Evolutionary conservation across 2,888 invertebrate genomes (phyloP).

Genomic region (Autographa gamma): DNA sequence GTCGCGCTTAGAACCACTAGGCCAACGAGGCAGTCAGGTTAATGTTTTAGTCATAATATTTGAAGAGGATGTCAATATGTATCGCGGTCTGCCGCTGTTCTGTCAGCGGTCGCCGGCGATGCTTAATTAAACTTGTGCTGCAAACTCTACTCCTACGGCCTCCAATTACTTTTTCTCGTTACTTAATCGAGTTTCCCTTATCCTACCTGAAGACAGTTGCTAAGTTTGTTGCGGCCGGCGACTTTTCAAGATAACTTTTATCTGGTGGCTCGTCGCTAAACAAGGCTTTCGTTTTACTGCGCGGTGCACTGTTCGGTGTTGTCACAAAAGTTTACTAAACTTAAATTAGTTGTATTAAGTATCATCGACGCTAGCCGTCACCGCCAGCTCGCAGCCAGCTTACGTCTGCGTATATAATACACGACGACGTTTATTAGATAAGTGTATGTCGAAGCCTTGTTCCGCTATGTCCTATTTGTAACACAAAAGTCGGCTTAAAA

Average conservation of each 20-base stretch:
- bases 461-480: slow-evolving; percentile 45
- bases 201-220: slow-evolving; percentile 81
- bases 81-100: slow-evolving; percentile 2
- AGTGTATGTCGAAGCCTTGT: slow-evolving; percentile 21
- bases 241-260: slow-evolving; percentile 80
- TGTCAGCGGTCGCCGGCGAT: slow-evolving; percentile 17
- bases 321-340: slow-evolving; percentile 72
- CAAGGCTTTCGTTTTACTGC: slow-evolving; percentile 78
- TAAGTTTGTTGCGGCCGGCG: slow-evolving; percentile 79
- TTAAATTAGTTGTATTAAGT: slow-evolving; percentile 75
- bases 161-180: slow-evolving; percentile 80
- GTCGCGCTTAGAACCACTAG: too few species aligned
- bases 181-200: slow-evolving; percentile 82
- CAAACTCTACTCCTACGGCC: slow-evolving; percentile 65
- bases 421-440: slow-evolving; percentile 33
- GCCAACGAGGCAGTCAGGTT: too few species aligned
- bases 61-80: slow-evolving; percentile 26
- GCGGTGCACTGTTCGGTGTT: slow-evolving; percentile 63
- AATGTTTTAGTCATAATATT: slow-evolving; percentile 6
- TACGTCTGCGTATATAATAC: slow-evolving; percentile 25
- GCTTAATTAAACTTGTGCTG: slow-evolving; percentile 64
- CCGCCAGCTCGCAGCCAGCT: slow-evolving; percentile 21
- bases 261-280: slow-evolving; percentile 72
- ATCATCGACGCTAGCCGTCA: slow-evolving; percentile 60
- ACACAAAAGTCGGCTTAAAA: slow-evolving; percentile 58